Evolutionary conservation across 2,113 vertebrate genomes (phyloP), one percentile per base, ranked within the genome.

Genomic region (Columbina picui): DNA sequence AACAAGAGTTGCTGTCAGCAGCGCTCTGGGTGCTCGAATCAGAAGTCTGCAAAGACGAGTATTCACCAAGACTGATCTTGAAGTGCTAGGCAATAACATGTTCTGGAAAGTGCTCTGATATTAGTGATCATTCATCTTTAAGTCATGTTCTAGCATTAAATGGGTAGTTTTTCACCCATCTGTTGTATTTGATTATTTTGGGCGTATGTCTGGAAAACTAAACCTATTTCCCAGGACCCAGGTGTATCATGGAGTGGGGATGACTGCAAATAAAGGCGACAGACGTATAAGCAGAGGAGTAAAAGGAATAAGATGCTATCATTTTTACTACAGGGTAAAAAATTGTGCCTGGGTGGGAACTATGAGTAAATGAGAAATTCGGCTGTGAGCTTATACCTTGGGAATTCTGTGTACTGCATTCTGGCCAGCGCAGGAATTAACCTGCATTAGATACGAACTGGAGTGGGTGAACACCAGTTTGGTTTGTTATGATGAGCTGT

Each of bases 41-140:
- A 84, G 45, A 34, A 9, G 43, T 19, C 43, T 45, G 6, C 26
- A 19, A 10, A 5, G 52, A 6, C 19, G 49, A 30, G 2, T 29
- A 26, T 38, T 61, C 78, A 45, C 43, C 43, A 19, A 45, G 43
- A 45, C 43, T 45, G 43, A 45, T 19, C 43, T 45, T 45, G 43
- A 45, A 45, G 43, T 45, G 18, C 9, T 45, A 45, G 69, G 38
- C 56, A 71, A 4, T 0, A 6, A 26, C 45, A 56, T 1, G 1
- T 67, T 64, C 74, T 85, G 63, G 52, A 36, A 75, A 38, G 43
- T 32, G n/a, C 39, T 87, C 45, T 79, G 68, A 7, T 55, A 4
- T 10, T 52, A 50, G 32, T 32, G 27, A 27, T 61, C 9, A 10
- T 69, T 76, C 49, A 17, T 39, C 45, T 63, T 56, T 85, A 53